Evolutionary conservation across 1,140 invertebrate genomes (phyloP).

Genomic region (Eupristina koningsbergeri): DNA sequence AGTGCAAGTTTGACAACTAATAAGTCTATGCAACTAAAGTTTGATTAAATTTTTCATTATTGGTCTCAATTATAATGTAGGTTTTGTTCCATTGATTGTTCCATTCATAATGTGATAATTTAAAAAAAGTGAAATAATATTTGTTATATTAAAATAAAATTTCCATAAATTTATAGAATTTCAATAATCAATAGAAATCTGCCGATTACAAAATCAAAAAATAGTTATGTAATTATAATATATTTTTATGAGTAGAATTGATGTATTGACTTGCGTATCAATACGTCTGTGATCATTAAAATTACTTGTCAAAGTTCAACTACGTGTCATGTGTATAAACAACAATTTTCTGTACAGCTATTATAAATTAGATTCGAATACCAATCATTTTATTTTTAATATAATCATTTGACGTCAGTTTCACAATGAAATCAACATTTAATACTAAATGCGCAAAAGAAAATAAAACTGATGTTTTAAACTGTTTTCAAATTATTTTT

Average conservation of each 20-base stretch:
- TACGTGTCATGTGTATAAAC: background rate
- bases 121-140: no score
- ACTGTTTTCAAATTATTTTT: background rate
- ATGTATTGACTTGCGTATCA: background rate
- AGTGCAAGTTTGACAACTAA: no score
- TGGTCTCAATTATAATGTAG: no score
- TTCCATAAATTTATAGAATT: background rate
- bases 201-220: background rate
- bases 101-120: no score
- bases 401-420: background rate
- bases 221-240: background rate
- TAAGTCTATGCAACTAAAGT: no score
- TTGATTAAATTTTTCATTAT: no score
- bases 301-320: background rate
- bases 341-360: background rate
- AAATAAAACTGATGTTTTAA: background rate
- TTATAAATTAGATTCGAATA: background rate
- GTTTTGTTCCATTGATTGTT: no score
- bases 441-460: background rate
- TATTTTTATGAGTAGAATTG: background rate
- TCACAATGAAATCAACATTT: background rate
- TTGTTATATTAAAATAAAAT: no score
- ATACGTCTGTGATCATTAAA: background rate
- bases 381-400: conserved; percentile 2
- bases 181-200: background rate